A percentile compares a stretch with the other conserved stretches of the same genome.
phyloP scores from a whole-genome alignment of 1,140 invertebrate species.

The Telenomus remus region DNA sequence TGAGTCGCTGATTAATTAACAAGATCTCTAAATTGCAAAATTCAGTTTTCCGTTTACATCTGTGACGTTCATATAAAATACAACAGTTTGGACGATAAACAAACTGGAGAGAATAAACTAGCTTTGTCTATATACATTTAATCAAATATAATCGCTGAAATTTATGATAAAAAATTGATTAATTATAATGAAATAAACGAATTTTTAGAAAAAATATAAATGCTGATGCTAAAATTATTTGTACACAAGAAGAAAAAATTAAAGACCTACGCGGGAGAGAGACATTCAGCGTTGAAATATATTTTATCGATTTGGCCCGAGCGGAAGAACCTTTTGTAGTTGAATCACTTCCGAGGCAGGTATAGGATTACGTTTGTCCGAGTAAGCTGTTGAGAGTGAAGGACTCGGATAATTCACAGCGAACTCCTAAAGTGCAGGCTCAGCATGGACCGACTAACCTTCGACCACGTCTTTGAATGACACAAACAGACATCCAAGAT shows the following conservation, averaged over 20 bases:
- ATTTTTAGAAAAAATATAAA: no score
- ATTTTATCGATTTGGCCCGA: slow-evolving; percentile 27
- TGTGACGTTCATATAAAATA: no score
- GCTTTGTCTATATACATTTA: no score
- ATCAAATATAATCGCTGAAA: no score
- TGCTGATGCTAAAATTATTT: no score
- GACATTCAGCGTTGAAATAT: slow-evolving; percentile 15
- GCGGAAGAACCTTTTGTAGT: slow-evolving; percentile 21
- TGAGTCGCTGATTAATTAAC: no score
- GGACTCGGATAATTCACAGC: slow-evolving; percentile 23
- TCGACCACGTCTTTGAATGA: slow-evolving; percentile 8
- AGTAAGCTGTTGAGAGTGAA: slow-evolving; percentile 11
- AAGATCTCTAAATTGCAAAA: no score
- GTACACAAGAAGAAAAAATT: slow-evolving; percentile 3
- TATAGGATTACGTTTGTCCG: slow-evolving; percentile 16
- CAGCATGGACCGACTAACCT: slow-evolving; percentile 6
- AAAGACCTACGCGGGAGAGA: slow-evolving; percentile 4
- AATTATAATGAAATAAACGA: no score
- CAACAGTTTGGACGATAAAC: no score
- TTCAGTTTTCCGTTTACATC: no score
- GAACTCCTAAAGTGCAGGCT: background rate
- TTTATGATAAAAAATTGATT: no score
- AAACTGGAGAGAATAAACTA: no score
- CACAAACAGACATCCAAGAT: slow-evolving; percentile 2
- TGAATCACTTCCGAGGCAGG: slow-evolving; percentile 24